These are phyloP conservation scores for Dallia pectoralis DNA, from an alignment of 2,797 vertebrate genomes.

Conservation along the genomic window DNA sequence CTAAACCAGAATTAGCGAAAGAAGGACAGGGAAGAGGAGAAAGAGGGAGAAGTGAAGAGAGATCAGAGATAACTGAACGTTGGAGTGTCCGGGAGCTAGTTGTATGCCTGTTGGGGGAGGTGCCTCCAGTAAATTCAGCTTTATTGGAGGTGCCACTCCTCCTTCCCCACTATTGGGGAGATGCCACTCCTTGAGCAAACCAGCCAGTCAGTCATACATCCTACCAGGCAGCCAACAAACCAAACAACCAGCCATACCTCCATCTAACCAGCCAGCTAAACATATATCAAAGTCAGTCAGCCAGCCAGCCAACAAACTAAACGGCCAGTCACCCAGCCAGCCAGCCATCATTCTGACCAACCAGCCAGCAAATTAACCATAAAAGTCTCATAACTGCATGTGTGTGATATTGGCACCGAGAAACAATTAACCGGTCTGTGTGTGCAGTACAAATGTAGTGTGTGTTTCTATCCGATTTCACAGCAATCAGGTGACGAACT, in stretches of 20 bases:
- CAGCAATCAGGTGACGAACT: no score
- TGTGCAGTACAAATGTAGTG: not conserved
- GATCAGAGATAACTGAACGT: no score
- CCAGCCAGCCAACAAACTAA: conserved; percentile 2
- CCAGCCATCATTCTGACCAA: not conserved
- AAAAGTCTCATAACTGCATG: conserved; percentile 14
- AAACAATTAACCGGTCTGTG: not conserved
- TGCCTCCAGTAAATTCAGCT: conserved; percentile 67
- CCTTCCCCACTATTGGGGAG: no score
- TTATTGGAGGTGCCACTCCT: conserved; percentile 64
- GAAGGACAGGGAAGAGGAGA: no score
- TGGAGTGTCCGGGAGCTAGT: conserved; percentile 52
- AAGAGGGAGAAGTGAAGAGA: conserved; percentile 49
- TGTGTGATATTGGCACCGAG: not conserved
- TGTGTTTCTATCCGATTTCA: conserved; percentile 13
- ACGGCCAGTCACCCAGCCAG: no score
- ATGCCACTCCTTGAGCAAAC: conserved; percentile 61
- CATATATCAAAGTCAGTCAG: conserved; percentile 60
- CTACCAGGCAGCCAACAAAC: no score
- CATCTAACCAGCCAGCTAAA: conserved; percentile 64
- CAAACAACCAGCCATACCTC: conserved; percentile 45
- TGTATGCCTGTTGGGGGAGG: conserved; percentile 66
- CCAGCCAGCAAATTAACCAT: conserved; percentile 5
- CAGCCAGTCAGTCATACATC: no score
- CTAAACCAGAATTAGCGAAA: conserved; percentile 24